Evolutionary conservation across 2,113 vertebrate species (phyloP).

Genomic region (Silurus glanis): DNA sequence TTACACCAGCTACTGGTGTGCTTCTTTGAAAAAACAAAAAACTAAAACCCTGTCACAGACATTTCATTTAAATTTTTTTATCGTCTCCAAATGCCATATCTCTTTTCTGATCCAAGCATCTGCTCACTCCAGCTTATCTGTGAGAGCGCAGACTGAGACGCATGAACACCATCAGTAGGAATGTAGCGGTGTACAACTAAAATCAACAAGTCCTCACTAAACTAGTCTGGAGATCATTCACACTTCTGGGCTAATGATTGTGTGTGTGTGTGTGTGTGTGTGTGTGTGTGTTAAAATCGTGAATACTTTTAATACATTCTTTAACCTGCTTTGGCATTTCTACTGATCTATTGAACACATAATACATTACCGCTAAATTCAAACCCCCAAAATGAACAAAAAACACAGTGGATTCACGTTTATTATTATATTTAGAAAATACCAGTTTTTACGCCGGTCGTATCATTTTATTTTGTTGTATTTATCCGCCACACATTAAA

Average conservation of each 20-base stretch:
- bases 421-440: too few relatives aligned
- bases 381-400: too few relatives aligned
- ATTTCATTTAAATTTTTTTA: not conserved
- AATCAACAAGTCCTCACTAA: conserved; percentile 63
- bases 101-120: not conserved
- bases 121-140: not conserved
- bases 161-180: conserved; percentile 61
- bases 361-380: too few relatives aligned
- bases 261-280: not conserved
- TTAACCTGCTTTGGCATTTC: not conserved
- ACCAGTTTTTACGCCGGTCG: too few relatives aligned
- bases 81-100: not conserved
- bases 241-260: conserved; percentile 56
- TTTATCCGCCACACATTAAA: too few relatives aligned
- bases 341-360: not conserved
- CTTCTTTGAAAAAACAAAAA: not conserved
- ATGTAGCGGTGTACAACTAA: conserved; percentile 70
- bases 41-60: not conserved
- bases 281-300: not conserved
- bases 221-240: conserved; percentile 66
- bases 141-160: conserved; percentile 29
- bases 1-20: not conserved
- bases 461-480: too few relatives aligned
- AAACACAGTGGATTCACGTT: too few relatives aligned
- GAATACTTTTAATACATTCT: not conserved